Evolutionary conservation across 2,888 invertebrate genomes (phyloP), one percentile per base, ranked within the genome.

Genomic region (Cephalotes varians): DNA sequence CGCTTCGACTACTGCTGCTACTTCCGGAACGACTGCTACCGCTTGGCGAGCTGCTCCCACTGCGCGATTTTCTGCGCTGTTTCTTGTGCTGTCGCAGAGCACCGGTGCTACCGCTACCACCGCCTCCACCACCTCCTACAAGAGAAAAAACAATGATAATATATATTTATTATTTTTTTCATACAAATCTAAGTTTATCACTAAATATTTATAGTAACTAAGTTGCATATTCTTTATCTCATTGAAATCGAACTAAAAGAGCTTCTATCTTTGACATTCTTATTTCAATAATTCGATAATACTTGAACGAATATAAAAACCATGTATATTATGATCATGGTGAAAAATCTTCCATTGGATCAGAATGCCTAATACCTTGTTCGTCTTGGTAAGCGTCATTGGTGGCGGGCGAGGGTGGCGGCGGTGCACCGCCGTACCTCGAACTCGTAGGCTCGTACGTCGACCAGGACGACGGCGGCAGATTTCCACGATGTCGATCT

Each of bases 11-110:
- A 88, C 93, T 93, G 85, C 93, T 92, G 85, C 92, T 95, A 88
- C 94, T 96, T 93, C 94, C 95, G 92, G 94, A 96, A 94, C 94
- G 96, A 95, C 95, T 95, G 86, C 95, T 95, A 69, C 95, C 94
- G 74, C 95, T 94, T 67, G 94, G 94, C 60, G 94, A 94, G 79
- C 94, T 94, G 88, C 94, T 94, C 34, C 93, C 93, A 87, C 93
- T 93, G 47, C 94, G 91, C 84, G 94, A 94, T 93, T 94, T 93
- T 92, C 93, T 93, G 76, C 94, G 90, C 81, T 94, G 94, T 81
- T 94, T 93, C 82, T 93, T 94, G 90, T 93, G 94, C 95, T 95
- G 92, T 95, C 95, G 90, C 77, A 91, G 86, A 94, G 95, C 92
- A 94, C 94, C 91, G 74, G 90, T 91, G 81, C 93, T 94, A 93